phyloP scores from a whole-genome alignment of 2,888 invertebrate genomes.

The Heterodera filipjevi region DNA sequence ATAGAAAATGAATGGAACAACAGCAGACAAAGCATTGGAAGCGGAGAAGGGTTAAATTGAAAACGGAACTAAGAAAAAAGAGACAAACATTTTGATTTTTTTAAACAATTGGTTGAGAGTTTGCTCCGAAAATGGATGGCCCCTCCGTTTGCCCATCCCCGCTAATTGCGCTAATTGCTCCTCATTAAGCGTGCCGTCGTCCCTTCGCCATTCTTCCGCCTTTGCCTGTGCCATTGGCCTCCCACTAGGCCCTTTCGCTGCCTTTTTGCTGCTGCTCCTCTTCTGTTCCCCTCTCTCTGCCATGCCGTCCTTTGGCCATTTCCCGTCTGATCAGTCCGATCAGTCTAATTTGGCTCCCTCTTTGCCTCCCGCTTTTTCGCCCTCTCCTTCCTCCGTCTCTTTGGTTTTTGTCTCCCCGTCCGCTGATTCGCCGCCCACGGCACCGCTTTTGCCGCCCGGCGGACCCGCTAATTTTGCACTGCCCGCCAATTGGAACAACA shows the following conservation, averaged over 20 bases:
- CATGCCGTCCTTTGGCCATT: background rate
- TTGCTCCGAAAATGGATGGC: background rate
- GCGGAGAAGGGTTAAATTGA: background rate
- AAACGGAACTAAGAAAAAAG: too few species aligned
- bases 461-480: background rate
- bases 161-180: background rate
- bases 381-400: background rate
- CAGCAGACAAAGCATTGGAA: background rate
- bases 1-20: background rate
- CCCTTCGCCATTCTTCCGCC: background rate
- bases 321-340: background rate
- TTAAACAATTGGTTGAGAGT: background rate
- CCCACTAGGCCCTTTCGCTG: background rate
- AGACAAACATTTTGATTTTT: background rate
- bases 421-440: background rate
- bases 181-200: background rate
- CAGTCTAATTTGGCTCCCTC: background rate
- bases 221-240: background rate
- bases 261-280: background rate
- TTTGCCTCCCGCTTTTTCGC: background rate
- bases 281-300: background rate
- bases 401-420: background rate
- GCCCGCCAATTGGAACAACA: background rate
- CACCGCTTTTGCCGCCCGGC: background rate
- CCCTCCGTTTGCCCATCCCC: background rate